These are phyloP conservation scores for Lucilia cuprina DNA, from an alignment of 1,140 invertebrate species.

Conservation along the genomic window DNA sequence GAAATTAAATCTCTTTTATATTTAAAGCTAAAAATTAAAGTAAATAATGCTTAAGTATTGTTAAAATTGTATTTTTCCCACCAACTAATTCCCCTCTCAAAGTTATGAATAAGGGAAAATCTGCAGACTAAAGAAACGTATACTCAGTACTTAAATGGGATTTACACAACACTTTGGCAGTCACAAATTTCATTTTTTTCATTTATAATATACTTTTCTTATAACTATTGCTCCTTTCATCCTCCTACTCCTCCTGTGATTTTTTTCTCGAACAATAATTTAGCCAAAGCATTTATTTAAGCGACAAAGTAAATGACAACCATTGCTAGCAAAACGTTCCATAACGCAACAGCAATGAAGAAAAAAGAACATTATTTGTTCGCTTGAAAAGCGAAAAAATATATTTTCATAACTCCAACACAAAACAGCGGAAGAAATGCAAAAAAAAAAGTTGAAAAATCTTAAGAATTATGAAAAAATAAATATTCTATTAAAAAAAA, in stretches of 20 bases:
- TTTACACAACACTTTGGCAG: slow-evolving; percentile 2
- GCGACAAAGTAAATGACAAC: slow-evolving; percentile 14
- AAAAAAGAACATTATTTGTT: neutral
- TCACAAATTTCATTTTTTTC: neutral
- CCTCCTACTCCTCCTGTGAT: neutral
- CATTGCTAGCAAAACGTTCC: neutral
- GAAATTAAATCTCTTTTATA: too few species aligned
- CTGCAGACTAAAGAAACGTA: neutral
- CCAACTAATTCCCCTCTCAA: neutral
- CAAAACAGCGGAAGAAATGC: neutral
- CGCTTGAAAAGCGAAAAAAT: neutral
- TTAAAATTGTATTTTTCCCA: neutral
- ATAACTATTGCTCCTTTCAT: neutral
- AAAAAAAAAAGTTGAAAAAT: neutral
- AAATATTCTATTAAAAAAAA: neutral
- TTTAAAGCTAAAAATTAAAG: too few species aligned
- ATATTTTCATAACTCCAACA: neutral
- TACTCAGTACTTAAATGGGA: neutral
- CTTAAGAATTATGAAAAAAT: neutral
- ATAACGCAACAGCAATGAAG: neutral
- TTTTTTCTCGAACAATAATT: neutral
- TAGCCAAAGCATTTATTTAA: slow-evolving; percentile 18
- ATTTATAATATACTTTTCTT: neutral
- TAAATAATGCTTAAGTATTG: neutral
- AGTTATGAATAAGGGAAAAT: neutral